Evolutionary conservation across 2,888 invertebrate species (phyloP).

Genomic region (Quadroppia sp.): DNA sequence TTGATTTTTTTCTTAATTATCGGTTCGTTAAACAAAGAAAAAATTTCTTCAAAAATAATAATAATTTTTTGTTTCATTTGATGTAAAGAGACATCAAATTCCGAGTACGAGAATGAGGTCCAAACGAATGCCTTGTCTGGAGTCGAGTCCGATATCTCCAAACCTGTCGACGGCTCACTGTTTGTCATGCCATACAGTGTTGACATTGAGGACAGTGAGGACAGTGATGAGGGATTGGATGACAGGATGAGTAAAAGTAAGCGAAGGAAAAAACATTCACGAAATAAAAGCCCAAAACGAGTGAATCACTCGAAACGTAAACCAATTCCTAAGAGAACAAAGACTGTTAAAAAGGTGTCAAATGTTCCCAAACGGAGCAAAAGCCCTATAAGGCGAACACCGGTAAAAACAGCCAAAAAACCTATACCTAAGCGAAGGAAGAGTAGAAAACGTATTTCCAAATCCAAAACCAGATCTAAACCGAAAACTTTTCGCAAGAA

Average conservation of each 20-base stretch:
- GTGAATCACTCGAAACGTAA: no score
- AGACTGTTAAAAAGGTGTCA: no score
- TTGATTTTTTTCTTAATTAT: background rate
- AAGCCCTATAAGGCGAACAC: no score
- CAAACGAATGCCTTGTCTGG: background rate
- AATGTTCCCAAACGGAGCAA: no score
- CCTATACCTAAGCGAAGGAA: no score
- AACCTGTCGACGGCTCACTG: background rate
- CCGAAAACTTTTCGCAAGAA: no score
- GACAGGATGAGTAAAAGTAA: background rate
- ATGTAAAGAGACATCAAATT: background rate
- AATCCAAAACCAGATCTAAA: no score
- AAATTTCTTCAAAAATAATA: background rate
- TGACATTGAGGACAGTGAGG: background rate
- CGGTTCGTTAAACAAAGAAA: background rate
- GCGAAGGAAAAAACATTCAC: no score
- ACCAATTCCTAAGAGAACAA: no score
- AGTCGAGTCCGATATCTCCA: background rate
- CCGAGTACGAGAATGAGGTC: background rate
- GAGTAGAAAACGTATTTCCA: no score
- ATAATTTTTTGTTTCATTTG: background rate
- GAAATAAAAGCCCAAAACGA: no score
- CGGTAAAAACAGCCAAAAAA: no score
- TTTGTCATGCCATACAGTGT: background rate
- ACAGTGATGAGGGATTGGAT: background rate